Percentiles rank a stretch among this genome's conserved stretches.
These are phyloP conservation scores for Eurytoma californica DNA, from an alignment of 2,888 invertebrate species.

Conservation along the genomic window DNA sequence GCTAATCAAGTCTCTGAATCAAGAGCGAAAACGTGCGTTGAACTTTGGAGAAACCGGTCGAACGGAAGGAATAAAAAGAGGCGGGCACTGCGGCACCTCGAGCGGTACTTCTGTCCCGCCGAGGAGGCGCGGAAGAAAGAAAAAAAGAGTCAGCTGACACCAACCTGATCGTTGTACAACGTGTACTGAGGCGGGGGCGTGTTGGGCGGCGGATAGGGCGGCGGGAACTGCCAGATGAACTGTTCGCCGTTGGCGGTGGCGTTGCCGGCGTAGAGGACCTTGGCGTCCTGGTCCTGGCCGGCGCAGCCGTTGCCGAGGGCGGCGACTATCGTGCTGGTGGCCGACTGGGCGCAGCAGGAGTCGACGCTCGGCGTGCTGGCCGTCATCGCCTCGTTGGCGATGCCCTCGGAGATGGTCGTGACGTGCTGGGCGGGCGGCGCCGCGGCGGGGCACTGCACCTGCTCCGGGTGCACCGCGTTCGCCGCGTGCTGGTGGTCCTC, in stretches of 20 bases:
- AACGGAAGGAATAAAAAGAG: not conserved
- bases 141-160: conserved; percentile 59
- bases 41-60: conserved; percentile 31
- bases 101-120: too few relatives aligned
- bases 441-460: conserved; percentile 38
- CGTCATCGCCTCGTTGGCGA: conserved; percentile 50
- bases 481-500: conserved; percentile 81
- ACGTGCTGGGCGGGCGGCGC: conserved; percentile 30
- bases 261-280: conserved; percentile 71
- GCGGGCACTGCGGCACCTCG: too few relatives aligned
- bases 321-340: conserved; percentile 56
- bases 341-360: conserved; percentile 53
- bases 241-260: conserved; percentile 74
- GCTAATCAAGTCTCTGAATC: too few relatives aligned
- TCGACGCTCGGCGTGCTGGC: conserved; percentile 44
- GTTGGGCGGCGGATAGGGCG: conserved; percentile 77
- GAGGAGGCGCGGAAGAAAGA: too few relatives aligned
- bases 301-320: conserved; percentile 43
- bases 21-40: too few relatives aligned
- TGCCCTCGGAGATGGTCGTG: conserved; percentile 52
- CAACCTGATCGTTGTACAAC: conserved; percentile 89
- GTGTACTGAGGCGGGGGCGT: conserved; percentile 83
- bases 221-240: conserved; percentile 90
- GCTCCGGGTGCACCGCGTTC: conserved; percentile 82
- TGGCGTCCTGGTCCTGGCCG: conserved; percentile 57